Percentiles rank a stretch among this genome's conserved stretches.
Evolutionary conservation across 1,140 invertebrate species (phyloP).

Genomic region (Procambarus clarkii): DNA sequence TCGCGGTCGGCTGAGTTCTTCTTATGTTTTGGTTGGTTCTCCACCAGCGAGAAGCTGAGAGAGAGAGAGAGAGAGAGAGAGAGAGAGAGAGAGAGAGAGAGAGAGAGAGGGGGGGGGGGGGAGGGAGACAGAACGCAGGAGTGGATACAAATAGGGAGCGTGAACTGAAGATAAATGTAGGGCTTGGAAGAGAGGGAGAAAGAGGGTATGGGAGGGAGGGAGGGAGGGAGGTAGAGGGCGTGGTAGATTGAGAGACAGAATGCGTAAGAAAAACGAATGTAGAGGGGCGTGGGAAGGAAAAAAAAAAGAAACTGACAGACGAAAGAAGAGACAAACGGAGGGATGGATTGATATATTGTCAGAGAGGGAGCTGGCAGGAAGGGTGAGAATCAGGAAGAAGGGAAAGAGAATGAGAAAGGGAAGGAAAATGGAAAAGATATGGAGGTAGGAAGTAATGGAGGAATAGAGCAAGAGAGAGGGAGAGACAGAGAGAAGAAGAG

Average conservation of each 20-base stretch:
- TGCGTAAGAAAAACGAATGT: too few species aligned
- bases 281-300: neutral
- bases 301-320: neutral
- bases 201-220: too few species aligned
- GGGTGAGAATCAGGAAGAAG: neutral
- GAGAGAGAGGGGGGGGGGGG: neutral
- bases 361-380: neutral
- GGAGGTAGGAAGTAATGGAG: too few species aligned
- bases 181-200: too few species aligned
- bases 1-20: slow-evolving; percentile 3
- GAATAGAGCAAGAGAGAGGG: too few species aligned
- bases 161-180: too few species aligned
- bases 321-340: too few species aligned
- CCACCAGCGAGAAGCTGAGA: neutral
- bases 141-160: too few species aligned
- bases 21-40: slow-evolving; percentile 3
- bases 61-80: neutral
- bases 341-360: neutral
- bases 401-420: too few species aligned
- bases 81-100: neutral
- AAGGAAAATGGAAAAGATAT: neutral
- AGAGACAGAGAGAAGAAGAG: too few species aligned
- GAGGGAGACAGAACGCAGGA: too few species aligned
- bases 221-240: neutral
- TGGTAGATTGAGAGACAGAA: neutral